Base-by-base conservation (phyloP, 2,113 vertebrate genomes). In the Oncorhynchus masou region DNA sequence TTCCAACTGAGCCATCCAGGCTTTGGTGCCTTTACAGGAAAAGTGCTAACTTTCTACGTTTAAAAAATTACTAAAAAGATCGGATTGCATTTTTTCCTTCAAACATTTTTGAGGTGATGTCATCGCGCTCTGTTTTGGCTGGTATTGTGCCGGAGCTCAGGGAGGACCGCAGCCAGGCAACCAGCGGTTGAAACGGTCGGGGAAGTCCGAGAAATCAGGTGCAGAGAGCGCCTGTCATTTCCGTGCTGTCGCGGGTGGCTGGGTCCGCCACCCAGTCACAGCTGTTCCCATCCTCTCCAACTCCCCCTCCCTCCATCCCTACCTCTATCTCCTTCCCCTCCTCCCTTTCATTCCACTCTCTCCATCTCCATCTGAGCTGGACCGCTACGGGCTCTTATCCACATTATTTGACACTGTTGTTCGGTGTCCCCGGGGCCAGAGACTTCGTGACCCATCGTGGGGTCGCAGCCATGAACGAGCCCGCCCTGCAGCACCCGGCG, bases 91-190 rank as follows among this genome's bases (percentile, higher is more conserved):
- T 88, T 73, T 54, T 88, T 87, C 85, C 88, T 91, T 89, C 86
- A 91, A 93, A 91, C 89, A 90, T 90, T 90, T 91, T 78, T 79
- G 91, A 86, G 91, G 91, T 94, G 93, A 94, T 94, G 92, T 94
- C 91, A 93, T 91, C 91, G 88, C 80, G 85, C 90, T 87, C 88
- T 91, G 88, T 89, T 92, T 92, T 92, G 91, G 87, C 91, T 92
- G 90, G 84, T 91, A 85, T 93, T 88, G 91, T 90, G 88, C 86
- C 84, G 83, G 88, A 85, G 85, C 86, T 90, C 85, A 83, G 75
- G 81, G 79, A 89, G 82, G 83, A 87, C 83, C 76, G 16, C 87
- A 84, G 85, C 84, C 89, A 74, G 89, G 81, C 72, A 80, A 86
- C 79, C 86, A 90, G 89, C 88, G 88, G 87, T 83, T 91, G 80